Conservation (phyloP, 1,140 invertebrate genomes). For the Galendromus occidentalis region DNA sequence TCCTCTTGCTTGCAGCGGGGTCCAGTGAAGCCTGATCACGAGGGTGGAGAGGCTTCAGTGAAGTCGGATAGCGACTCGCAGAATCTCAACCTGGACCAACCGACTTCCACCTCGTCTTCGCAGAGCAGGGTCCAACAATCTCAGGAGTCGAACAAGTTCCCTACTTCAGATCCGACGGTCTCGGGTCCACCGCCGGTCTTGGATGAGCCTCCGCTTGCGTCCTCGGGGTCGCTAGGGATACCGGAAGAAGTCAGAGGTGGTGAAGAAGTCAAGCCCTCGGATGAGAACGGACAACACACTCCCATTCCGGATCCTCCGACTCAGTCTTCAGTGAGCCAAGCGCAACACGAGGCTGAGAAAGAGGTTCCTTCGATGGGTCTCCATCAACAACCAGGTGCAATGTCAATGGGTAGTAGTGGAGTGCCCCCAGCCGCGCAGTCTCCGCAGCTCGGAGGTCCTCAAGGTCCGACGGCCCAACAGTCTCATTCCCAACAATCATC, state of each 20-base stretch:
- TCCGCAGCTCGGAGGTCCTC: background rate
- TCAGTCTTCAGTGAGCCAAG: too few relatives aligned
- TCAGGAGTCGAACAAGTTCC: too few relatives aligned
- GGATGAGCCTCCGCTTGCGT: background rate
- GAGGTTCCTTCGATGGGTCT: background rate
- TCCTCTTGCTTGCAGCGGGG: background rate
- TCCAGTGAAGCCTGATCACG: constrained; percentile 8
- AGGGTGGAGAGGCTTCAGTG: constrained; percentile 8
- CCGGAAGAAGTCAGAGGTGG: background rate
- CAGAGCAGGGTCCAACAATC: background rate
- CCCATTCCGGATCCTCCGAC: too few relatives aligned
- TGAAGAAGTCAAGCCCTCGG: background rate
- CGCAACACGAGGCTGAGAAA: too few relatives aligned
- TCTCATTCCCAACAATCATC: background rate
- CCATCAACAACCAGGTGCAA: constrained; percentile 8
- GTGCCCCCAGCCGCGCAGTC: background rate
- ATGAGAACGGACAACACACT: background rate
- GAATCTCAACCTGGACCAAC: constrained; percentile 6
- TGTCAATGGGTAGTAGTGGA: background rate
- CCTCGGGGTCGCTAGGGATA: background rate
- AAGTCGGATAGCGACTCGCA: constrained; percentile 10
- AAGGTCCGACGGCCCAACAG: background rate
- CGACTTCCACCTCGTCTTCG: background rate
- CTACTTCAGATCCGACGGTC: too few relatives aligned
- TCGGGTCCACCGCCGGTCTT: background rate